Evolutionary conservation across 2,113 vertebrate species (phyloP), one percentile per base, ranked within the genome.

Genomic region (Bujurquina vittata): DNA sequence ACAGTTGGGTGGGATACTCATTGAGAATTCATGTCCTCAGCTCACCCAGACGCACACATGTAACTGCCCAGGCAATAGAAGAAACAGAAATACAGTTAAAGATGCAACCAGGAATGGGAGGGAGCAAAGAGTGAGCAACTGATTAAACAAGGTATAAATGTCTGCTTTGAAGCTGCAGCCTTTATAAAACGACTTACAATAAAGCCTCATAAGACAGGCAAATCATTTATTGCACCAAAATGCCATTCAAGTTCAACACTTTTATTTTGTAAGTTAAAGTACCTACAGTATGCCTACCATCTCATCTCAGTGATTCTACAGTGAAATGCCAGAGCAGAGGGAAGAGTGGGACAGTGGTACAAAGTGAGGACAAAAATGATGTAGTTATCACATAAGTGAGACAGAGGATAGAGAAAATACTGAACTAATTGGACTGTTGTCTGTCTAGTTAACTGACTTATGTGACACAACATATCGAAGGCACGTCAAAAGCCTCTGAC

Each of bases 361-460:
- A 40, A 69, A 54, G 79, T 1, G 12, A 56, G 78, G 74, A 59
- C 26, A 60, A 56, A 79, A 29, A 79, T 85, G 69, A 87, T 84
- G 37, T 4, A 83, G 77, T 72, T 59, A 75, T 80, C 77, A 56
- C 54, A 23, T 2, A 12, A 49, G 79, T 46, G 29, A 57, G 79
- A 72, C 62, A 14, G 63, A 26, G 54, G 69, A 31, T 11, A 57
- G 58, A 61, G 78, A 63, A 54, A 80, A 73, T 10, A 6, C 37
- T 55, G 26, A 57, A 55, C 58, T 84, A 78, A 87, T 87, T 72
- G 83, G 63, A 54, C 61, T 75, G n/a, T 43, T 60, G 87, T 80
- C 87, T 46, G 85, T 49, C 81, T 81, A 77, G 76, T 89, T 88
- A 87, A 87, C 7, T 22, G 37, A 81, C 69, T 84, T 61, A 79